These are phyloP conservation scores for Diabrotica virgifera DNA, from an alignment of 1,140 invertebrate species.

Conservation along the genomic window DNA sequence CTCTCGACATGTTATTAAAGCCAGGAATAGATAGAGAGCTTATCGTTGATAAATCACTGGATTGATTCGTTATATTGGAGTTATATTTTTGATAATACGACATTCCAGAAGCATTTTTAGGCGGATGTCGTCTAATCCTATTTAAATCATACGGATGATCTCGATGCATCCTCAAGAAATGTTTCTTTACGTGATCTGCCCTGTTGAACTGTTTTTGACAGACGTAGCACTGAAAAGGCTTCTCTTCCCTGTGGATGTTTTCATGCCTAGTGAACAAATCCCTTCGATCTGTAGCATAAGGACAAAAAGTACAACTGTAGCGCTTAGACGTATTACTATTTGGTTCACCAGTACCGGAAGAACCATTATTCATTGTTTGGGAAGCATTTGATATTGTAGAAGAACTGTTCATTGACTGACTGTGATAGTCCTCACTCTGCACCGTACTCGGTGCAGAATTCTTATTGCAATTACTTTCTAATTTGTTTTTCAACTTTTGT, in stretches of 20 bases:
- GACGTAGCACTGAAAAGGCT: constrained; percentile 89
- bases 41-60: constrained; percentile 36
- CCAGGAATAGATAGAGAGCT: constrained; percentile 43
- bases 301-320: constrained; percentile 81
- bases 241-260: constrained; percentile 92
- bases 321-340: constrained; percentile 58
- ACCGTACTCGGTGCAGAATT: constrained; percentile 12
- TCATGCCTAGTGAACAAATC: constrained; percentile 94
- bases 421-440: constrained; percentile 26
- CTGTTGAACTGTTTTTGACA: constrained; percentile 90
- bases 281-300: constrained; percentile 85
- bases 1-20: constrained; percentile 41
- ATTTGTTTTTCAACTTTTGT: constrained; percentile 63
- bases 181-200: constrained; percentile 93
- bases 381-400: constrained; percentile 31
- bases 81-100: constrained; percentile 51
- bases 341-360: constrained; percentile 37
- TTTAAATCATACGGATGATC: constrained; percentile 84
- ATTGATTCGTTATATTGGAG: constrained; percentile 31
- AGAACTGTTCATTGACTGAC: constrained; percentile 29
- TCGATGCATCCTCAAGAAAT: constrained; percentile 85
- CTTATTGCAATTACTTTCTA: constrained; percentile 50
- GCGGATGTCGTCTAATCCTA: constrained; percentile 63
- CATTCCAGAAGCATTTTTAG: constrained; percentile 52
- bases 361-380: constrained; percentile 32